These are phyloP conservation scores for Glossosoma conforme DNA, from an alignment of 1,140 invertebrate genomes.

Conservation along the genomic window DNA sequence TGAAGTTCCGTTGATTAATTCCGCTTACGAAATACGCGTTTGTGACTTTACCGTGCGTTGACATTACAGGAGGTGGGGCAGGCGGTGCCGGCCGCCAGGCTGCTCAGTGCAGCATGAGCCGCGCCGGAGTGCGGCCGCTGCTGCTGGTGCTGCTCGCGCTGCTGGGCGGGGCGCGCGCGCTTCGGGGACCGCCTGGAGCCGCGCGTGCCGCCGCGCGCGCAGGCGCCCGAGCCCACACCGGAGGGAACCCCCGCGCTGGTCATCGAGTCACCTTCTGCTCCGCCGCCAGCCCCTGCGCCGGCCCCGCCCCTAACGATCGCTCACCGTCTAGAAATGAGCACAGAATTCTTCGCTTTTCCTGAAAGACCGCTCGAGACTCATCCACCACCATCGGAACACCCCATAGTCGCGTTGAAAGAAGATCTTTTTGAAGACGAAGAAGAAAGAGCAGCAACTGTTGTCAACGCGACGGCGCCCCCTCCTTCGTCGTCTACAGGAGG, in stretches of 20 bases:
- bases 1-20: constrained; percentile 2
- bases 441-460: constrained; percentile 24
- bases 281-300: constrained; percentile 36
- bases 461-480: constrained; percentile 35
- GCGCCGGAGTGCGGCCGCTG: constrained; percentile 21
- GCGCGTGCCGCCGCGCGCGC: constrained; percentile 40
- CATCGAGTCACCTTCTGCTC: background rate
- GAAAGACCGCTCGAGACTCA: too few species aligned
- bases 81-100: background rate
- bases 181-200: constrained; percentile 48
- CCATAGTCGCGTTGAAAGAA: constrained; percentile 27
- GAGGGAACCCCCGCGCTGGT: constrained; percentile 29
- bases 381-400: constrained; percentile 35
- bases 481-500: constrained; percentile 36
- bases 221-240: constrained; percentile 34
- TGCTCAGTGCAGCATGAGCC: constrained; percentile 27
- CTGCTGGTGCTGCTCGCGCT: constrained; percentile 10
- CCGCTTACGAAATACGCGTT: background rate
- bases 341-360: constrained; percentile 70
- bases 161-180: constrained; percentile 33
- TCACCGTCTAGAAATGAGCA: constrained; percentile 65
- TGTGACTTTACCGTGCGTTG: constrained; percentile 7
- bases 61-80: constrained; percentile 2
- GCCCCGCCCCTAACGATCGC: constrained; percentile 49
- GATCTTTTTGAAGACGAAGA: constrained; percentile 22